Evolutionary conservation across 1,140 invertebrate species (phyloP).

Genomic region (Hycleus cichorii): DNA sequence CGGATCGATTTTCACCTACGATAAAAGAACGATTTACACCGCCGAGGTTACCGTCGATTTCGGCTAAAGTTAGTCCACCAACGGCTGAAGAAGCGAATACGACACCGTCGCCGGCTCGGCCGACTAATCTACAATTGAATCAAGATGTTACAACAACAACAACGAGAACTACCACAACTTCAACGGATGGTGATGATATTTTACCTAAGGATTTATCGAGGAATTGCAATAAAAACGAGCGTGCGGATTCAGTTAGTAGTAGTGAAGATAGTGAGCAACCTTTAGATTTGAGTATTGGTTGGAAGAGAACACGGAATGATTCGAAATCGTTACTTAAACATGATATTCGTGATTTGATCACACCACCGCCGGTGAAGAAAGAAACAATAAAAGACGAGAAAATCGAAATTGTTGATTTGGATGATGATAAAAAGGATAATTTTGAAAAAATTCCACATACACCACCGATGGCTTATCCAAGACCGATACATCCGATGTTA

Average conservation of each 20-base stretch:
- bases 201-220: conserved; percentile 31
- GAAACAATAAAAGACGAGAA: conserved; percentile 22
- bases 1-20: conserved; percentile 22
- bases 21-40: conserved; percentile 46
- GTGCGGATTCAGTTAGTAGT: conserved; percentile 17
- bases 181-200: conserved; percentile 22
- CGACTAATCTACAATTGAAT: conserved; percentile 30
- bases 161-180: conserved; percentile 31
- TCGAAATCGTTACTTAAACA: conserved; percentile 3
- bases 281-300: conserved; percentile 61
- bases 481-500: conserved; percentile 71
- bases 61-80: conserved; percentile 52
- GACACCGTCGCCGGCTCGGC: conserved; percentile 56
- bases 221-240: conserved; percentile 2
- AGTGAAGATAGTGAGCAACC: conserved; percentile 53
- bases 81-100: conserved; percentile 57
- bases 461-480: conserved; percentile 66
- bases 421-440: conserved; percentile 20
- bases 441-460: conserved; percentile 26
- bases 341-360: conserved; percentile 7
- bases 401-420: conserved; percentile 30
- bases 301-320: conserved; percentile 38
- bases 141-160: conserved; percentile 30
- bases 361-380: conserved; percentile 6
- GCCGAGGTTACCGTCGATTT: conserved; percentile 41